Percentiles rank a stretch among this genome's conserved stretches.
These are phyloP conservation scores for Aurelia coerulea DNA, from an alignment of 30 jellyfish, hydroid and myxozoan genomes.

Conservation along the genomic window DNA sequence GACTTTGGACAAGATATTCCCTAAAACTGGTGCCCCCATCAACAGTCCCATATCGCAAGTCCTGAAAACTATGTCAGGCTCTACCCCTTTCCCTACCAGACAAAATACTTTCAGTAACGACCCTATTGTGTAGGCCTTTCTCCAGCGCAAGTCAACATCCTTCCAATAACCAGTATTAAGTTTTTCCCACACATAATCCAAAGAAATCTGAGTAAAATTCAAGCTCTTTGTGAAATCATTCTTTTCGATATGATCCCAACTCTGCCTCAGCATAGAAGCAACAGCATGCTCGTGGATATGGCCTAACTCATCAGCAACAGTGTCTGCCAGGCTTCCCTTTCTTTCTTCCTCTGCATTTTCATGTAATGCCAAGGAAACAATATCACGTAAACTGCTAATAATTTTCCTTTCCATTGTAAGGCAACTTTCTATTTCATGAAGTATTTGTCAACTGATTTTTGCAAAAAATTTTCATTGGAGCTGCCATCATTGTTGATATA, in stretches of 20 bases:
- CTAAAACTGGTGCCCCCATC: slow-evolving; percentile 95
- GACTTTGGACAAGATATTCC: slow-evolving; percentile 57
- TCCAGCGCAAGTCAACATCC: slow-evolving; percentile 77
- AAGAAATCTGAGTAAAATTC: slow-evolving; percentile 32
- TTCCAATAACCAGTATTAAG: slow-evolving; percentile 95
- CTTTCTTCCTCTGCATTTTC: not conserved
- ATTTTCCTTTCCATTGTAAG: not conserved
- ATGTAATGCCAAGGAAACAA: not conserved
- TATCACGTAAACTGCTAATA: not conserved
- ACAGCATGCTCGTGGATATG: slow-evolving; percentile 19
- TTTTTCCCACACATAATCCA: slow-evolving; percentile 90
- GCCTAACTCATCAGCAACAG: not conserved
- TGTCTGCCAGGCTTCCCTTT: slow-evolving; percentile 10
- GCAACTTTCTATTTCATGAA: too few species aligned
- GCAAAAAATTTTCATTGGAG: not conserved
- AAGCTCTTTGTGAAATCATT: slow-evolving; percentile 29
- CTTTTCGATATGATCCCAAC: slow-evolving; percentile 30
- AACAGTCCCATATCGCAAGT: slow-evolving; percentile 92
- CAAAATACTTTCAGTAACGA: slow-evolving; percentile 67
- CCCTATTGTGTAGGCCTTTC: slow-evolving; percentile 81
- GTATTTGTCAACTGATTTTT: too few species aligned
- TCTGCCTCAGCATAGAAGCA: slow-evolving; percentile 7
- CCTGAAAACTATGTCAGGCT: slow-evolving; percentile 27
- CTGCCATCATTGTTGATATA: not conserved
- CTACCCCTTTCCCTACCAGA: slow-evolving; percentile 30